Percentiles rank a stretch among this genome's conserved stretches.
phyloP scores from a whole-genome alignment of 2,113 vertebrate species.

The Pseudopodoces humilis region DNA sequence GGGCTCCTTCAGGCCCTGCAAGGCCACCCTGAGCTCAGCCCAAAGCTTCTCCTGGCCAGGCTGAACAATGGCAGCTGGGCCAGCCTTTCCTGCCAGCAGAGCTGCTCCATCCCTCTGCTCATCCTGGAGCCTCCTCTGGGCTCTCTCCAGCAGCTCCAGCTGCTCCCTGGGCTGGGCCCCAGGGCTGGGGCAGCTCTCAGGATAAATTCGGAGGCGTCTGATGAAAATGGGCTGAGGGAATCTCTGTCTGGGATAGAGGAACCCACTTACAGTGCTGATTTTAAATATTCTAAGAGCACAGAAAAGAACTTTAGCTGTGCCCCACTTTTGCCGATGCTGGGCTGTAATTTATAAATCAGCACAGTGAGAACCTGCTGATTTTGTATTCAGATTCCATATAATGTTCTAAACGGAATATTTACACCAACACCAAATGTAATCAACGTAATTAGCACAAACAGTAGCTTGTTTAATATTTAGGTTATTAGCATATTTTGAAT shows the following conservation, averaged over 20 bases:
- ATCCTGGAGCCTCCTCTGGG: neutral
- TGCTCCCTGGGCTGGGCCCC: neutral
- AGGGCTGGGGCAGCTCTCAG: neutral
- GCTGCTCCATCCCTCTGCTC: neutral
- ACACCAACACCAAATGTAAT: constrained; percentile 41
- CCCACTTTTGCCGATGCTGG: neutral
- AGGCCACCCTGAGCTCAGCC: neutral
- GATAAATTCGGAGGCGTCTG: neutral
- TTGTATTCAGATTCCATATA: constrained; percentile 37
- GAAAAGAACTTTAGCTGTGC: neutral
- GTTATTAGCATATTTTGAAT: constrained; percentile 59
- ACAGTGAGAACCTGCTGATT: constrained; percentile 30
- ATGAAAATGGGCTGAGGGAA: neutral
- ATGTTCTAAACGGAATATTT: constrained; percentile 31
- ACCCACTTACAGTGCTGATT: neutral
- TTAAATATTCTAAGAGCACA: neutral
- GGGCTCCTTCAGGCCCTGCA: neutral
- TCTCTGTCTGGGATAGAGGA: neutral
- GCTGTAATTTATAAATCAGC: constrained; percentile 27
- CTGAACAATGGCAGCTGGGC: neutral
- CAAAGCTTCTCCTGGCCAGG: neutral
- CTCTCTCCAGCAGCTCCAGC: neutral
- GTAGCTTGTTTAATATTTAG: constrained; percentile 33
- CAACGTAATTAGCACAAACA: constrained; percentile 44
- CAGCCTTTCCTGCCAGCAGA: neutral